Base-by-base conservation (phyloP, 2,888 invertebrate species). In the Drosophila aldrichi region DNA sequence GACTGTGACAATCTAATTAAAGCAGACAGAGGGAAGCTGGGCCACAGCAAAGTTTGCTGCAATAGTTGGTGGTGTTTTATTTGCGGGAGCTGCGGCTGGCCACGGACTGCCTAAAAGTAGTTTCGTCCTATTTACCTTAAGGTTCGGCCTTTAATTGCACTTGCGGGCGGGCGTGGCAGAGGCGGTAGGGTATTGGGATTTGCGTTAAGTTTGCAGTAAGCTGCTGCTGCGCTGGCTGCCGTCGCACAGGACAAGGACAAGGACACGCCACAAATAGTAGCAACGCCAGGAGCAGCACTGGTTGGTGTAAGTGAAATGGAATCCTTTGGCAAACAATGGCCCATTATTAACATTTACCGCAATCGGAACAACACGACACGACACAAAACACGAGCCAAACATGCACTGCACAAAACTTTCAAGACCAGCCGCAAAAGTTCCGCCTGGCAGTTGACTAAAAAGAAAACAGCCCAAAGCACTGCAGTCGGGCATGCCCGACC, bases 281-380 rank as follows among this genome's bases (percentile, higher is more conserved):
- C 43, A 51, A 7, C 6, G 4, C 36, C 14, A 22, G 14, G 14
- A 22, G 22, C 14, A n/a, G 38, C n/a, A 25, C 25, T 16, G 54
- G 18, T 20, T 22, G 38, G 46, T 66, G 46, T 64, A 72, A 70
- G 66, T 71, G 60, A 71, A 79, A 81, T 57, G 69, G 61, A 78
- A 73, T 75, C 61, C 72, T 52, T 48, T 36, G 41, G 69, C 70
- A 82, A 76, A 79, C 79, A 85, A 73, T 68, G 59, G 58, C 22
- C 65, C 68, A 81, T 73, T 86, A 83, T 87, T 83, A 87, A 76
- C 71, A 76, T 69, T 78, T 69, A 74, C 84, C 75, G 67, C 71
- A 83, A 77, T 70, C 83, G 64, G 49, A 49, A 41, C 44, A 70
- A 73, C 51, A 75, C 61, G 61, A 72, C 74, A 75, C 59, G 20